These are phyloP conservation scores for Ditula angustiorana DNA, from an alignment of 2,888 invertebrate species.

Conservation along the genomic window DNA sequence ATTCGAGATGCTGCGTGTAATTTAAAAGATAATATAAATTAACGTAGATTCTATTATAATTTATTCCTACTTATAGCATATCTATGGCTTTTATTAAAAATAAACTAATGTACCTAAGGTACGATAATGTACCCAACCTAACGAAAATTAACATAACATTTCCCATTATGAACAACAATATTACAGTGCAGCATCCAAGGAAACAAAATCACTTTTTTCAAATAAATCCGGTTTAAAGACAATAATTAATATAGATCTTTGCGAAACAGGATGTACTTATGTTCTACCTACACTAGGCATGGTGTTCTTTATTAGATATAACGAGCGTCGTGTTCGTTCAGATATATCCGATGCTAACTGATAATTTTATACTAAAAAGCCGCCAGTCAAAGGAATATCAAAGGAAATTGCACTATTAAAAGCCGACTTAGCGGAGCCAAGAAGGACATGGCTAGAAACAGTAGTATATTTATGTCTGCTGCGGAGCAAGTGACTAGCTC, in stretches of 20 bases:
- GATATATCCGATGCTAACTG: neutral
- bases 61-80: too few relatives aligned
- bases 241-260: too few relatives aligned
- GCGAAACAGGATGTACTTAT: too few relatives aligned
- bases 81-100: too few relatives aligned
- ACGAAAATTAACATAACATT: too few relatives aligned
- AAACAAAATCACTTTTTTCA: too few relatives aligned
- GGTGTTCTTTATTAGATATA: neutral
- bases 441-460: conserved; percentile 34
- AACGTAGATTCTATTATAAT: too few relatives aligned
- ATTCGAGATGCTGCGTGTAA: conserved; percentile 10
- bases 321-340: neutral
- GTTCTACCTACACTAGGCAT: neutral
- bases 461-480: conserved; percentile 46
- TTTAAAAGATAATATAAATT: conserved; percentile 14
- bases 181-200: too few relatives aligned
- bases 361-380: neutral
- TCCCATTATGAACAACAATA: too few relatives aligned
- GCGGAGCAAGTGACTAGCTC: conserved; percentile 61
- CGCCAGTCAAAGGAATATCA: neutral
- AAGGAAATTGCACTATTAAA: conserved; percentile 27
- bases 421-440: conserved; percentile 19
- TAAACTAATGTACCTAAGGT: too few relatives aligned
- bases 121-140: too few relatives aligned
- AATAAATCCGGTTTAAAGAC: too few relatives aligned